Conservation (phyloP, 2,113 vertebrate genomes). For the Stictonetta naevosa region DNA sequence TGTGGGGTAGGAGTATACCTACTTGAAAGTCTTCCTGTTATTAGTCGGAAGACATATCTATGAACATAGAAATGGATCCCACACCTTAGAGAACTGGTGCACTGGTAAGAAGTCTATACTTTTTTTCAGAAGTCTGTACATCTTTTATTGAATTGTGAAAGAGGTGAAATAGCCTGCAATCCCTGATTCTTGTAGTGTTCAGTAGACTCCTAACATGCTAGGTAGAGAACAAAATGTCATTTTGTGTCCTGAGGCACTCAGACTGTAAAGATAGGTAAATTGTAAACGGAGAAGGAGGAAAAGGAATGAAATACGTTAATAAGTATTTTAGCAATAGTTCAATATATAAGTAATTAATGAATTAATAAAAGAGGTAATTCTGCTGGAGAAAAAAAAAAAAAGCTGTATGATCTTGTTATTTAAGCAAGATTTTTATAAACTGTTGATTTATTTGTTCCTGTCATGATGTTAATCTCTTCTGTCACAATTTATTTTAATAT, state of each 20-base stretch:
- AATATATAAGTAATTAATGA: not conserved
- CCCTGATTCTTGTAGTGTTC: not conserved
- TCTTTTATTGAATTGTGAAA: not conserved
- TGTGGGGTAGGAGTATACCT: not conserved
- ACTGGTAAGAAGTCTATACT: not conserved
- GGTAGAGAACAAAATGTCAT: not conserved
- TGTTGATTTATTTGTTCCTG: not conserved
- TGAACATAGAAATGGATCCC: not conserved
- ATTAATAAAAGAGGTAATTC: not conserved
- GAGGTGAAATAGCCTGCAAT: not conserved
- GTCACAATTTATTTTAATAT: not conserved
- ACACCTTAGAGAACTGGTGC: not conserved
- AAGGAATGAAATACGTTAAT: not conserved
- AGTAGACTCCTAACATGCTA: not conserved
- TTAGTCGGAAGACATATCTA: not conserved
- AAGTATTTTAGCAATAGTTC: not conserved
- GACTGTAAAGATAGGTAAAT: not conserved
- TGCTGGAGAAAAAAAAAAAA: not conserved
- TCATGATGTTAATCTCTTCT: not conserved
- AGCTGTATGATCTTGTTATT: not conserved
- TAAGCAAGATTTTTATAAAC: not conserved
- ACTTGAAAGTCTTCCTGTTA: not conserved
- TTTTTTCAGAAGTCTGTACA: not conserved
- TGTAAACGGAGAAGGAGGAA: not conserved
- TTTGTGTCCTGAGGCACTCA: not conserved